These are phyloP conservation scores for Sminthopsis crassicaudata DNA, from an alignment of 2,113 vertebrate species.

Conservation along the genomic window DNA sequence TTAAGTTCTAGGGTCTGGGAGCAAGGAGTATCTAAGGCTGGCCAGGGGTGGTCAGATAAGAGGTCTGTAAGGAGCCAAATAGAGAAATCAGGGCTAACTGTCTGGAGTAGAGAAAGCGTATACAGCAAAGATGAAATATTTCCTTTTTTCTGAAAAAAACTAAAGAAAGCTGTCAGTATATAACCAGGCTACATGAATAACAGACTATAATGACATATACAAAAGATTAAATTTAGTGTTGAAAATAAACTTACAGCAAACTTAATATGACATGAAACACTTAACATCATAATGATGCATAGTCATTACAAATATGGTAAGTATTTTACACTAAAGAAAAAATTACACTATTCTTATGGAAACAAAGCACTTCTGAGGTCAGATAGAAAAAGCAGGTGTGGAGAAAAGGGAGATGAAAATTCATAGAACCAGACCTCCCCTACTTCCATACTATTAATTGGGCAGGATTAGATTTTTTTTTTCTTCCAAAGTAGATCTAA, in stretches of 20 bases:
- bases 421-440: background rate
- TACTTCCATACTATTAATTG: background rate
- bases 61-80: background rate
- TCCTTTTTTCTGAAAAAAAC: background rate
- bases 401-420: background rate
- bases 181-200: background rate
- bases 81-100: background rate
- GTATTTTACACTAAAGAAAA: background rate
- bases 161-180: background rate
- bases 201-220: background rate
- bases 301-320: background rate
- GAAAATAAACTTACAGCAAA: background rate
- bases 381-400: background rate
- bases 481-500: background rate
- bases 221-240: background rate
- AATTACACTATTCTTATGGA: background rate
- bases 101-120: background rate
- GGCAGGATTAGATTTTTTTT: background rate
- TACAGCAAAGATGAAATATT: background rate
- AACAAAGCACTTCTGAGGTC: background rate
- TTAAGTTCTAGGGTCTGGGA: background rate
- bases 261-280: background rate
- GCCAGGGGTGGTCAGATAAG: background rate
- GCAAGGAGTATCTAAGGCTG: background rate
- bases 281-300: background rate